Conservation (phyloP, 2,113 vertebrate species). For the Diglossa brunneiventris region DNA sequence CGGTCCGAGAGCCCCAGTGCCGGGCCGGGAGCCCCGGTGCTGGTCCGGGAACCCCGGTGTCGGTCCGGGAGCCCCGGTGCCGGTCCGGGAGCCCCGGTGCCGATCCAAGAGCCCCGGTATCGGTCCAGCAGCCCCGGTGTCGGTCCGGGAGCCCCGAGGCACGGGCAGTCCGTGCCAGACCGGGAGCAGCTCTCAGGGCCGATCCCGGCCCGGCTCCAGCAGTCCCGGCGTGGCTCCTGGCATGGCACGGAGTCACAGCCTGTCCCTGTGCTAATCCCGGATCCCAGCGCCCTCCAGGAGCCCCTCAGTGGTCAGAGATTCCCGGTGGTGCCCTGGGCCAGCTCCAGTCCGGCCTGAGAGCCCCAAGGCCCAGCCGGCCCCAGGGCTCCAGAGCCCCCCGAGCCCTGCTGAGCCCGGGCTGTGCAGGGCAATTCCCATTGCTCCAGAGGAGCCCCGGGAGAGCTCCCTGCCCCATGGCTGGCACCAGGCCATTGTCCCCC, state of each 20-base stretch:
- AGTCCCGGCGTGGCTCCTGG: neutral
- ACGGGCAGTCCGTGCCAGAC: neutral
- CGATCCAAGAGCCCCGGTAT: fast-evolving
- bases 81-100: fast-evolving
- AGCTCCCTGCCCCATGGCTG: neutral
- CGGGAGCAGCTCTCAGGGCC: neutral
- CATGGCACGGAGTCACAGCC: fast-evolving
- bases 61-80: neutral
- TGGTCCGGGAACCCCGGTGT: fast-evolving
- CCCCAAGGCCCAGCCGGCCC: no score
- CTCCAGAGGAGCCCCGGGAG: neutral
- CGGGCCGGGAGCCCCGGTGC: fast-evolving
- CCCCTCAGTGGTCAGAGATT: fast-evolving
- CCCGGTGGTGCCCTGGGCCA: fast-evolving
- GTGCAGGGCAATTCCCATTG: fast-evolving
- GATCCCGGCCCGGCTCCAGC: fast-evolving
- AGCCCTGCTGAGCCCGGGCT: neutral
- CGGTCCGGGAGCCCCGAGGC: neutral
- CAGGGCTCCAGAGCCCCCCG: fast-evolving
- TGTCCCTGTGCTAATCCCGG: fast-evolving
- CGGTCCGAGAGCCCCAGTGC: no score
- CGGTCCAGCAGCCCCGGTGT: neutral
- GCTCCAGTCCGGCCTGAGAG: neutral
- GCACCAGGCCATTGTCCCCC: neutral
- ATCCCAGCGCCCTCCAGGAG: fast-evolving